A percentile compares a stretch with the other conserved stretches of the same genome.
Conservation (phyloP, 2,888 invertebrate species). For the Lycia hirtaria region DNA sequence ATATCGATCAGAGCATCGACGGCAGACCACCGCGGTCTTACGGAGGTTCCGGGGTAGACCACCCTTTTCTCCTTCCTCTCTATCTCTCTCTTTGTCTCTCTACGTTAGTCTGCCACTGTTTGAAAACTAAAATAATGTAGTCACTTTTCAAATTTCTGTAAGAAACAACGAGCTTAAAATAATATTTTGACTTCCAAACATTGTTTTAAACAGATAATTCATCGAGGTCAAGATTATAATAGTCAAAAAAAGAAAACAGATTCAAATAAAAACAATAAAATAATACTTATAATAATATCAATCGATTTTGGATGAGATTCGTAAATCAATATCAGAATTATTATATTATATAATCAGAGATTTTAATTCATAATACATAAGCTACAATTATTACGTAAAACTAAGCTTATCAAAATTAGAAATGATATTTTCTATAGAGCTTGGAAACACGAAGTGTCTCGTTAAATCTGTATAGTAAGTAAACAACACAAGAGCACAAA, state of each 20-base stretch:
- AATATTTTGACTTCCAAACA: no score
- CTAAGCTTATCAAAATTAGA: constrained; percentile 16
- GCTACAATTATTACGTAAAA: constrained; percentile 11
- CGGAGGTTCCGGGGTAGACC: no score
- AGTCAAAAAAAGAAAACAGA: background rate
- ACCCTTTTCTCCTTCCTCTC: no score
- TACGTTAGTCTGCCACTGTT: no score
- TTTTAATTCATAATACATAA: background rate
- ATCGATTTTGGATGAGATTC: background rate
- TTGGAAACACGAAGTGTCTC: constrained; percentile 7
- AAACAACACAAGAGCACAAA: constrained; percentile 27
- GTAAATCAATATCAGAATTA: background rate
- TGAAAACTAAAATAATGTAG: no score
- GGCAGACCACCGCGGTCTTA: no score
- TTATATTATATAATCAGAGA: background rate
- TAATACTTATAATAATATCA: background rate
- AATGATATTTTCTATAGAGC: constrained; percentile 22
- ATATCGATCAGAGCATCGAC: no score
- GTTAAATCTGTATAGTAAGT: constrained; percentile 3
- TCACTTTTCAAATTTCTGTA: no score
- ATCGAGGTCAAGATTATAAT: background rate
- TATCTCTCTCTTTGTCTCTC: no score
- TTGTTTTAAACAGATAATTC: no score
- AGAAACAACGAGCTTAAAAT: no score
- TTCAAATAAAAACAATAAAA: background rate